Percentiles rank a stretch among this genome's conserved stretches.
These are phyloP conservation scores for Alcedo quadribrachys DNA, from an alignment of 2,797 vertebrate genomes.

Conservation along the genomic window DNA sequence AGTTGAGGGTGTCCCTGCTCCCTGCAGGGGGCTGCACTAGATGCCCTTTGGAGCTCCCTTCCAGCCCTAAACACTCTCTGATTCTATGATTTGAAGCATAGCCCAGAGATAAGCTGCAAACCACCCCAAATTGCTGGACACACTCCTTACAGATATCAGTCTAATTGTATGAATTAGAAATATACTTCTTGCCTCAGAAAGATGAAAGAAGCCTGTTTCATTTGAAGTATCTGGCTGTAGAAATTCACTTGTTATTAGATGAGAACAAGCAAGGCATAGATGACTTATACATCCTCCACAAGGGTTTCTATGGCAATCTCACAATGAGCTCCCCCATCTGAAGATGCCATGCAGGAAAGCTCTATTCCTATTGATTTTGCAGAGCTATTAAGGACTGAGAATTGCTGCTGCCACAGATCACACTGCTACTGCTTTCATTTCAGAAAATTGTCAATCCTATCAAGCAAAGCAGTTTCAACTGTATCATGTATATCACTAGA, in stretches of 20 bases:
- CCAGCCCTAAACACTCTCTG: no score
- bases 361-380: constrained; percentile 35
- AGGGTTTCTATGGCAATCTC: constrained; percentile 65
- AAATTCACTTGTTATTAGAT: constrained; percentile 44
- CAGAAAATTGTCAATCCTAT: background rate
- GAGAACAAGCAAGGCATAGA: constrained; percentile 11
- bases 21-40: no score
- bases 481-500: background rate
- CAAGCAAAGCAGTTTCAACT: background rate
- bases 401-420: background rate
- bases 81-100: background rate
- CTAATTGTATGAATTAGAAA: background rate
- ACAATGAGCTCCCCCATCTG: background rate
- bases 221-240: constrained; percentile 21
- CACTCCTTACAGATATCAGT: background rate
- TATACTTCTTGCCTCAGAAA: background rate
- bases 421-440: background rate
- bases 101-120: background rate
- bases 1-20: no score
- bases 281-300: background rate
- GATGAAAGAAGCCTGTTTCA: background rate
- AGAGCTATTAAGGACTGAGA: background rate
- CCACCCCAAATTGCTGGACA: background rate
- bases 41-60: no score
- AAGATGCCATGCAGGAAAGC: constrained; percentile 13